Base-by-base conservation (phyloP, 2,888 invertebrate genomes). In the Tiliacea citrago region DNA sequence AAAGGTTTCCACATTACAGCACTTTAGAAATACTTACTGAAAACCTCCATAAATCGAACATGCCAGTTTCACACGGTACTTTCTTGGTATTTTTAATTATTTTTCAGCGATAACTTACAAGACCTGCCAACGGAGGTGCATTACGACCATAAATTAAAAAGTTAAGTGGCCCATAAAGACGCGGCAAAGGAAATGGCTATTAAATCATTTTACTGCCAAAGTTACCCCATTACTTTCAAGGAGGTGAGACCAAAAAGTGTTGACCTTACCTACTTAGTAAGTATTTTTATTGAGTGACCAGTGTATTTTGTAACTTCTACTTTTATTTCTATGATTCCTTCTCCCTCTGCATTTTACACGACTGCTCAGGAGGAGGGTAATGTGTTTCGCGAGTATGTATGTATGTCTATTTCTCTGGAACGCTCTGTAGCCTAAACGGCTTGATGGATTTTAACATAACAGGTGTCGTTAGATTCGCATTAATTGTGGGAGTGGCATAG, bases 201-300 rank as follows among this genome's bases (percentile, higher is more conserved):
- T 93, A 94, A 92, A 92, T 93, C 89, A 92, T 92, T 93, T 93
- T 90, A 93, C 88, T 89, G 89, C 79, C 86, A 63, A 93, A 93
- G 85, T 93, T 92, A 86, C 81, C 81, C 89, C 90, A 90, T 93
- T 93, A 91, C 88, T 87, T 85, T 67, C 78, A 86, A 89, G 88
- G 84, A 82, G 86, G 89, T 87, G 77, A 69, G 78, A 82, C 70
- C 73, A 85, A 87, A 87, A 86, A 86, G 77, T 86, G 75, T 86
- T 86, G 82, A 72, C 77, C 16, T 69, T 45, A 60, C 78, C n/a
- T n/a, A n/a, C 61, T 62, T 57, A 45, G 24, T 67, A 75, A 61
- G 61, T 51, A 29, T 57, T 80, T 73, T 75, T 60, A 68, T 66
- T 61, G 16, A 16, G 12, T 13, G 24, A 51, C 63, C 69, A 75